Percentiles rank a stretch among this genome's conserved stretches.
phyloP scores from a whole-genome alignment of 2,888 invertebrate species.

The Meiosimyza platycephala region DNA sequence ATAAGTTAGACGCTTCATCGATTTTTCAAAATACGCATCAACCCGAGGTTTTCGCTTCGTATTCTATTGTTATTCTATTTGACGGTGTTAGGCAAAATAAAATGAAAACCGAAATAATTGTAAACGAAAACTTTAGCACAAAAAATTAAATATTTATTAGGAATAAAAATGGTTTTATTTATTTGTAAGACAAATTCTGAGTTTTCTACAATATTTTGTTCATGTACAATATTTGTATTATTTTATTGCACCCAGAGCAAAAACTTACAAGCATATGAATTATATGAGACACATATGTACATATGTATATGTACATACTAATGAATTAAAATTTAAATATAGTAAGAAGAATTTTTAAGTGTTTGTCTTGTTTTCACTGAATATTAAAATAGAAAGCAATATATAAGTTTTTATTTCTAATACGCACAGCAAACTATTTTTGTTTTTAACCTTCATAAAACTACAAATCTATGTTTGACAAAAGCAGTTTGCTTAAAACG shows the following conservation, averaged over 20 bases:
- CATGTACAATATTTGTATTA: neutral
- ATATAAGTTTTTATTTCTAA: neutral
- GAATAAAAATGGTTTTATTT: conserved; percentile 16
- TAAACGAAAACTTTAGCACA: neutral
- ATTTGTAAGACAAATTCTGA: conserved; percentile 21
- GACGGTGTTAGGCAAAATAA: too few species aligned
- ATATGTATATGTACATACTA: neutral
- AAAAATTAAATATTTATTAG: neutral
- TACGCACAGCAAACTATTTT: neutral
- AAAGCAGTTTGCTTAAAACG: neutral
- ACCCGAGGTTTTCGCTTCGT: too few species aligned
- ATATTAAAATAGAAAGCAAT: neutral
- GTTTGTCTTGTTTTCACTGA: neutral
- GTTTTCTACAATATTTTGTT: neutral
- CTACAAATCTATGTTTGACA: neutral
- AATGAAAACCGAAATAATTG: too few species aligned
- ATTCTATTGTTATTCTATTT: too few species aligned
- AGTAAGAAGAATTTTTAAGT: conserved; percentile 16
- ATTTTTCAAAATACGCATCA: too few species aligned
- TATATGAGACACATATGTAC: conserved; percentile 1
- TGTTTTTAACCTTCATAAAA: neutral
- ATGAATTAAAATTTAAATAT: conserved; percentile 7
- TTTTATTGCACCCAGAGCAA: conserved; percentile 18
- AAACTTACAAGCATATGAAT: conserved; percentile 9
- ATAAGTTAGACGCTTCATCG: too few species aligned